A percentile compares a stretch with the other conserved stretches of the same genome.
These are phyloP conservation scores for Trachurus trachurus DNA, from an alignment of 2,797 vertebrate species.

Conservation along the genomic window DNA sequence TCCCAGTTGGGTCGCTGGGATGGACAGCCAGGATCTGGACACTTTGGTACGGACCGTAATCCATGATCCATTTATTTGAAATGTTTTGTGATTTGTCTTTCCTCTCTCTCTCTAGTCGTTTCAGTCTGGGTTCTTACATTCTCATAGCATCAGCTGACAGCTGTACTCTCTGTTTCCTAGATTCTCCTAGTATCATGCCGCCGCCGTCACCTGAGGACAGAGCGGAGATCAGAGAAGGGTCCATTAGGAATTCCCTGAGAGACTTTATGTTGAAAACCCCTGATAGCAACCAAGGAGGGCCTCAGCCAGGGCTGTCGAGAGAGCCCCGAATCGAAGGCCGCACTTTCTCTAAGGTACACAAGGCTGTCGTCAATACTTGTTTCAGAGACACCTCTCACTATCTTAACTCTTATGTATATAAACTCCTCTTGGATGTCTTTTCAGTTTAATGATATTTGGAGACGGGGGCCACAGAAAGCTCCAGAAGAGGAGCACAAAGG, in stretches of 20 bases:
- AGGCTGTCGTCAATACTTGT: neutral
- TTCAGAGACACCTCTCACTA: neutral
- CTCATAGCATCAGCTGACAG: too few relatives aligned
- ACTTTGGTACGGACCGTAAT: conserved; percentile 76
- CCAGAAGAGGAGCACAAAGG: conserved; percentile 69
- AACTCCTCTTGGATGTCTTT: neutral
- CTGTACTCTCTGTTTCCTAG: conserved; percentile 60
- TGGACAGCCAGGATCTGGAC: conserved; percentile 53
- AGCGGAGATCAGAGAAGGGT: conserved; percentile 27
- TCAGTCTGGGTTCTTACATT: too few relatives aligned
- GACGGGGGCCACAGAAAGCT: conserved; percentile 40
- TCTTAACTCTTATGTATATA: neutral
- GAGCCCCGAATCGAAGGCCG: conserved; percentile 70
- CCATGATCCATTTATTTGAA: neutral
- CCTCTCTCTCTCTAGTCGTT: neutral
- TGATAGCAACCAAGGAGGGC: conserved; percentile 63
- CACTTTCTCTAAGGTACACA: conserved; percentile 79
- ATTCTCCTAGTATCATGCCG: conserved; percentile 77
- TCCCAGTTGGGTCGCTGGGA: conserved; percentile 83
- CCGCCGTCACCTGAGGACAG: conserved; percentile 45
- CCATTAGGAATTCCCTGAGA: conserved; percentile 81
- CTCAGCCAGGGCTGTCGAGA: conserved; percentile 14
- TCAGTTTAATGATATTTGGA: conserved; percentile 82
- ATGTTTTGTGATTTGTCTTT: too few relatives aligned
- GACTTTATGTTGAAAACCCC: conserved; percentile 93